A percentile compares a stretch with the other conserved stretches of the same genome.
phyloP scores from a whole-genome alignment of 2,888 invertebrate genomes.

The Monochamus alternatus region DNA sequence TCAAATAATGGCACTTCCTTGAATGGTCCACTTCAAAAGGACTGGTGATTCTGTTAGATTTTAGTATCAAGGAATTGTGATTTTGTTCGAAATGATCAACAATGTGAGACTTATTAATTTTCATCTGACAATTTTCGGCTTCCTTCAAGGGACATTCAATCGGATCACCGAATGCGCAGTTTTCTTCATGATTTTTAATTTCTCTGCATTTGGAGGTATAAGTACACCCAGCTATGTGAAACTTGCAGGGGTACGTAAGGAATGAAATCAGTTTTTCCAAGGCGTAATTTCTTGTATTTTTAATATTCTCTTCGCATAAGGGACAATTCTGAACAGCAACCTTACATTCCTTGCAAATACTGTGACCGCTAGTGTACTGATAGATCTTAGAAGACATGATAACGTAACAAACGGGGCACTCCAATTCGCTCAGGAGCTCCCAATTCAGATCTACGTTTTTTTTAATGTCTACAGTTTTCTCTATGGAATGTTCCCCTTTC shows the following conservation, averaged over 20 bases:
- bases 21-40: no score
- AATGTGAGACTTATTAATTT: constrained; percentile 34
- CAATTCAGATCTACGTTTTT: constrained; percentile 47
- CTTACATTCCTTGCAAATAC: constrained; percentile 60
- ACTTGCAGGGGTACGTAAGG: constrained; percentile 63
- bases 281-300: constrained; percentile 62
- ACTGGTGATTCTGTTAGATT: no score
- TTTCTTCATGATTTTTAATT: no score
- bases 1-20: constrained; percentile 52
- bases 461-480: not conserved
- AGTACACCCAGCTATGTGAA: constrained; percentile 57
- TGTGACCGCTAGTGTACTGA: constrained; percentile 65
- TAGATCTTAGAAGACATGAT: constrained; percentile 65
- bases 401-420: constrained; percentile 66
- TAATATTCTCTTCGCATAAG: constrained; percentile 56
- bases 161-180: no score
- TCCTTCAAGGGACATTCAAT: no score
- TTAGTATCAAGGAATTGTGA: constrained; percentile 59
- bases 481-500: not conserved
- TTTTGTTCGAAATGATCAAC: constrained; percentile 47
- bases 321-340: constrained; percentile 56
- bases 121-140: no score
- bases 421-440: constrained; percentile 55
- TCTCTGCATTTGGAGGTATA: no score
- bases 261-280: constrained; percentile 60